Conservation (phyloP, 1,140 invertebrate species). For the Tetramorium parvispinum region DNA sequence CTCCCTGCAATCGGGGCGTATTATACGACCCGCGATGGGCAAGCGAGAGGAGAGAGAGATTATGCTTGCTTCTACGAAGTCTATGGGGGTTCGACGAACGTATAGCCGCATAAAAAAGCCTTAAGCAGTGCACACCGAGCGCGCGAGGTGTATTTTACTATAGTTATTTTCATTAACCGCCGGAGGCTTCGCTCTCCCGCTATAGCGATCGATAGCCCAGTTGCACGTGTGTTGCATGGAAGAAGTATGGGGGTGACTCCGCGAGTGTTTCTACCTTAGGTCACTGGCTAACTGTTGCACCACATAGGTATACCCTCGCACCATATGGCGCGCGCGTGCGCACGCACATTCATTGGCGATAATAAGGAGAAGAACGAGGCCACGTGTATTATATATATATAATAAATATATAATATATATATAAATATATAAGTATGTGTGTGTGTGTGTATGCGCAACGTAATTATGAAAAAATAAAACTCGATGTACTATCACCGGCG, state of each 20-base stretch:
- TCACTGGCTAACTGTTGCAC: constrained; percentile 81
- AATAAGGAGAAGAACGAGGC: constrained; percentile 70
- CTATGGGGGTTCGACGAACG: constrained; percentile 58
- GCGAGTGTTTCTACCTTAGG: constrained; percentile 77
- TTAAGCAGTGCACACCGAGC: constrained; percentile 60
- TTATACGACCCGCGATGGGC: neutral
- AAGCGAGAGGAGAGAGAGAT: constrained; percentile 8
- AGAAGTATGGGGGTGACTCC: constrained; percentile 72
- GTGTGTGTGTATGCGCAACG: neutral
- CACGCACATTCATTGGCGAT: constrained; percentile 71
- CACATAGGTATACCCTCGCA: constrained; percentile 71
- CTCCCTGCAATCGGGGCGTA: neutral
- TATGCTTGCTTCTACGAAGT: constrained; percentile 51
- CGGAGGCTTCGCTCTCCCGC: constrained; percentile 79
- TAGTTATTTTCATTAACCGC: constrained; percentile 83
- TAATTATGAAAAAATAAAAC: constrained; percentile 59
- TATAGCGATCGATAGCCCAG: constrained; percentile 84
- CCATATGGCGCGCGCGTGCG: constrained; percentile 73
- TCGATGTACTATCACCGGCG: constrained; percentile 48
- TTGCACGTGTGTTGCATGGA: constrained; percentile 83
- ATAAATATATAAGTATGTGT: neutral
- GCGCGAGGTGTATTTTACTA: constrained; percentile 62
- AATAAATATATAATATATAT: constrained; percentile 4
- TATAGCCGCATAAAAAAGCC: constrained; percentile 67
- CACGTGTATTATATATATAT: constrained; percentile 49